Evolutionary conservation across 1,140 invertebrate species (phyloP).

Genomic region (Oreohelix idahoensis): DNA sequence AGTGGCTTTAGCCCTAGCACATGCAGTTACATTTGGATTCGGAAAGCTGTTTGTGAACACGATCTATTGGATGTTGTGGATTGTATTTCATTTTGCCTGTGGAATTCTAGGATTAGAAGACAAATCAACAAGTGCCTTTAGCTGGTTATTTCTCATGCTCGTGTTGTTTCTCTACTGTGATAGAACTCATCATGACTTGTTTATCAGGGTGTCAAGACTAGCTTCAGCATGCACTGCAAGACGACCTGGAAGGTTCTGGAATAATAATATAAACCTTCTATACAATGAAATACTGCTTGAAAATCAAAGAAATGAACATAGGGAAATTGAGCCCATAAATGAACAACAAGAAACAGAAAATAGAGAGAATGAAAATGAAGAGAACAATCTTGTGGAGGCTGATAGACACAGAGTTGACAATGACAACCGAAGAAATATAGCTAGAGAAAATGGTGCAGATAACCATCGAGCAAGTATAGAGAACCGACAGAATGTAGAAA

Average conservation of each 20-base stretch:
- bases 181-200: slow-evolving; percentile 20
- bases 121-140: slow-evolving; percentile 35
- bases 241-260: neutral
- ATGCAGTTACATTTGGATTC: slow-evolving; percentile 16
- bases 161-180: slow-evolving; percentile 29
- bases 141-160: slow-evolving; percentile 23
- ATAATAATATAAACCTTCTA: neutral
- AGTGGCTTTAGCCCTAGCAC: neutral
- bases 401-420: slow-evolving; percentile 30
- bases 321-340: slow-evolving; percentile 28
- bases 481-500: slow-evolving; percentile 35
- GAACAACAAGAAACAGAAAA: slow-evolving; percentile 23
- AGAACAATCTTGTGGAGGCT: slow-evolving; percentile 34
- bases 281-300: slow-evolving; percentile 16
- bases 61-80: slow-evolving; percentile 21
- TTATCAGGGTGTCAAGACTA: neutral
- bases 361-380: slow-evolving; percentile 38
- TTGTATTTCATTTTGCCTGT: slow-evolving; percentile 32
- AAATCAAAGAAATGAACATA: slow-evolving; percentile 35
- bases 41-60: slow-evolving; percentile 21
- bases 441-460: slow-evolving; percentile 33
- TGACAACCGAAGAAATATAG: slow-evolving; percentile 32
- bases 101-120: slow-evolving; percentile 38
- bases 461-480: slow-evolving; percentile 17
- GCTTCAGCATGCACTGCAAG: neutral